Conservation (phyloP, 23 tunicate species). For the Diplosoma virens region DNA sequence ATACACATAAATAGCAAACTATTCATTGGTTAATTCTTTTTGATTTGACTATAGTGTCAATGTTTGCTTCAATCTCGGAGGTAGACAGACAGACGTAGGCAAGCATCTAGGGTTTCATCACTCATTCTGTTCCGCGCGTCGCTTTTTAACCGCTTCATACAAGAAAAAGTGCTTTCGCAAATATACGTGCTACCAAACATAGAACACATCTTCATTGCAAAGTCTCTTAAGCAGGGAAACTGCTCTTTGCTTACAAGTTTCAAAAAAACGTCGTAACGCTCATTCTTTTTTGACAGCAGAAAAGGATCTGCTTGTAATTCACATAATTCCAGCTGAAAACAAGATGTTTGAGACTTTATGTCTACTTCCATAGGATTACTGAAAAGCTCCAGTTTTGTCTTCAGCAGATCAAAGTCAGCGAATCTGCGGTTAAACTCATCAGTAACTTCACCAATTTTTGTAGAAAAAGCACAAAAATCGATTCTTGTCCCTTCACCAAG, state of each 20-base stretch:
- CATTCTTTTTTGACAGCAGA: constrained; percentile 26
- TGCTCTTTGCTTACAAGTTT: too few relatives aligned
- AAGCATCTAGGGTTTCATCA: constrained; percentile 14
- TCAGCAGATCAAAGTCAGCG: constrained; percentile 14
- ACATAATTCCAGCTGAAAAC: constrained; percentile 8
- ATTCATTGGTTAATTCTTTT: too few relatives aligned
- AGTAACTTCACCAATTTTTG: neutral
- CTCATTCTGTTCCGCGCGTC: neutral
- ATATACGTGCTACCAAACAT: neutral
- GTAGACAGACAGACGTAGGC: constrained; percentile 11
- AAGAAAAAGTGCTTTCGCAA: neutral
- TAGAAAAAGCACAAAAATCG: neutral
- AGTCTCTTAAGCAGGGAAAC: constrained; percentile 19
- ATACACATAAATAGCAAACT: too few relatives aligned
- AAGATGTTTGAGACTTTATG: constrained; percentile 22
- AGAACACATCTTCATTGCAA: constrained; percentile 11
- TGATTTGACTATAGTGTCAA: constrained; percentile 14
- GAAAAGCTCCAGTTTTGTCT: constrained; percentile 13
- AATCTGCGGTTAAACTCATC: constrained; percentile 14
- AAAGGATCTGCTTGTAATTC: constrained; percentile 35
- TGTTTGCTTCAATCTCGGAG: constrained; percentile 6
- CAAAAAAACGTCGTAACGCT: constrained; percentile 19
- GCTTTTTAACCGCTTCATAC: constrained; percentile 25
- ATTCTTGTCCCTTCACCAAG: constrained; percentile 20
- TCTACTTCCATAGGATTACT: constrained; percentile 4